Evolutionary conservation across 2,888 invertebrate genomes (phyloP).

Genomic region (Andrena trimmerana): DNA sequence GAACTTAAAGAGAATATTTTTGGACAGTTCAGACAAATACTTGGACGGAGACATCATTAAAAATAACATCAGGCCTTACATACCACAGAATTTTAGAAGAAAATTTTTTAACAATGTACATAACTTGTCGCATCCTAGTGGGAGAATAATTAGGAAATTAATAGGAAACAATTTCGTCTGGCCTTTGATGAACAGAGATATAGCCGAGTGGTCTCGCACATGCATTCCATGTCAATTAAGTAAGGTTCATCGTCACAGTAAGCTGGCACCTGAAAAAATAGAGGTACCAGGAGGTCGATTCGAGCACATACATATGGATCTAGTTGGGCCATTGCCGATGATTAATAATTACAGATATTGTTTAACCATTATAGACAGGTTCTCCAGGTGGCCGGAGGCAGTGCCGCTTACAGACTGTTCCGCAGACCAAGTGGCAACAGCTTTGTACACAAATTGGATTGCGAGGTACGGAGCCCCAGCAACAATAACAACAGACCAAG

Average conservation of each 20-base stretch:
- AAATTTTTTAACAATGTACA: conserved; percentile 13
- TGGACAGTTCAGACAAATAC: conserved; percentile 18
- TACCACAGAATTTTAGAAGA: neutral
- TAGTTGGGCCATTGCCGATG: conserved; percentile 7
- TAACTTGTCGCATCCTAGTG: conserved; percentile 27
- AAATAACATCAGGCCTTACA: conserved; percentile 11
- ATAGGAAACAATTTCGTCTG: conserved; percentile 36
- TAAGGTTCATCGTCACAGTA: conserved; percentile 36
- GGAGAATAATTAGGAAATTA: conserved; percentile 8
- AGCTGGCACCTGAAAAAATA: neutral
- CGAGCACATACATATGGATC: conserved; percentile 23
- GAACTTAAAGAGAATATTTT: conserved; percentile 32
- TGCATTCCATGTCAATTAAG: conserved; percentile 19
- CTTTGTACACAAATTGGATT: conserved; percentile 57
- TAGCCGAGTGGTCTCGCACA: conserved; percentile 15
- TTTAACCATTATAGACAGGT: conserved; percentile 11
- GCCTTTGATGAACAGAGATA: conserved; percentile 27
- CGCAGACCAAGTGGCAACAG: neutral
- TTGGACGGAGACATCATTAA: conserved; percentile 7
- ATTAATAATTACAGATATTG: neutral
- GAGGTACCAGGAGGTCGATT: conserved; percentile 12
- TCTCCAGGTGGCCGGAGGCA: conserved; percentile 25
- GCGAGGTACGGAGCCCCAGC: conserved; percentile 54
- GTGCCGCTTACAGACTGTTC: neutral
- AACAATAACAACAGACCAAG: conserved; percentile 75